Percentiles rank a stretch among this genome's conserved stretches.
phyloP scores from a whole-genome alignment of 1,140 invertebrate species.

The Cylas formicarius region DNA sequence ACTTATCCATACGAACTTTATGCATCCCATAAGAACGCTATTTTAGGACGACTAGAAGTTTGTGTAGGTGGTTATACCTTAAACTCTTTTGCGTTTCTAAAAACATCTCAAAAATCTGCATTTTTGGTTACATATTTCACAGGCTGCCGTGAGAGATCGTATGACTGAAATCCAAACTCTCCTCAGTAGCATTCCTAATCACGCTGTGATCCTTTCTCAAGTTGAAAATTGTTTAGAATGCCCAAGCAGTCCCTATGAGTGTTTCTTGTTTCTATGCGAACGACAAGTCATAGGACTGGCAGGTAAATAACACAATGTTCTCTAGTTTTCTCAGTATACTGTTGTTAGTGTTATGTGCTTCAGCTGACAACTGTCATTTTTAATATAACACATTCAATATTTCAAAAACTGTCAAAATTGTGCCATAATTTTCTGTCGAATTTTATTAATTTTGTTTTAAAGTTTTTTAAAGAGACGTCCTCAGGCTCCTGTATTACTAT shows the following conservation, averaged over 20 bases:
- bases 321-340: constrained; percentile 1
- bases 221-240: constrained; percentile 18
- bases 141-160: constrained; percentile 9
- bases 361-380: too few species aligned
- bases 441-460: too few species aligned
- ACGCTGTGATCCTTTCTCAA: constrained; percentile 12
- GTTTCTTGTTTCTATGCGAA: constrained; percentile 42
- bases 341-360: too few species aligned
- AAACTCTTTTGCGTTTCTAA: not conserved
- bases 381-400: too few species aligned
- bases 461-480: too few species aligned
- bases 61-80: not conserved
- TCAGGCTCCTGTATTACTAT: too few species aligned
- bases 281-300: constrained; percentile 46
- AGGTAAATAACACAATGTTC: constrained; percentile 27
- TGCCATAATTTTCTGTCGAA: too few species aligned
- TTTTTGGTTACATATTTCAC: not conserved
- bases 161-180: constrained; percentile 15
- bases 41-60: constrained; percentile 1
- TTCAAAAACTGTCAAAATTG: too few species aligned
- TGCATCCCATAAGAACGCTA: not conserved
- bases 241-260: constrained; percentile 29
- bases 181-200: constrained; percentile 18
- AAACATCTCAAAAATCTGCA: too few species aligned
- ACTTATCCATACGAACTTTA: constrained; percentile 1